Evolutionary conservation across 2,113 vertebrate species (phyloP).

Genomic region (Halcyon senegalensis): DNA sequence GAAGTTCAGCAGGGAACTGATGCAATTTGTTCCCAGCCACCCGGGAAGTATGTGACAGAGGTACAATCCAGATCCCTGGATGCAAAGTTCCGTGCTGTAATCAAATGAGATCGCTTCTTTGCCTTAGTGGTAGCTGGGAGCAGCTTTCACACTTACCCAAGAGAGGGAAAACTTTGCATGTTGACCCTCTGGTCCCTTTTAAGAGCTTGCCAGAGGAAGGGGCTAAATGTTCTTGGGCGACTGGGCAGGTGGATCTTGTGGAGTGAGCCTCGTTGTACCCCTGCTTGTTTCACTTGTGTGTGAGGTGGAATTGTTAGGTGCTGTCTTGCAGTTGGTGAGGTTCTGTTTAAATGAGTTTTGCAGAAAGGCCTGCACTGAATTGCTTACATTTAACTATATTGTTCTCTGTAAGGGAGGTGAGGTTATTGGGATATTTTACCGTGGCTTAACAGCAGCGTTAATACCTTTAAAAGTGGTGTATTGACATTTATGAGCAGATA

Average conservation of each 20-base stretch:
- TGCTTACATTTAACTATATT: neutral
- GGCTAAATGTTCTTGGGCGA: neutral
- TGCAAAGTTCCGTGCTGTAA: neutral
- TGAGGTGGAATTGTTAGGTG: neutral
- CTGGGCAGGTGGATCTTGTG: neutral
- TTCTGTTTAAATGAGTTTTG: neutral
- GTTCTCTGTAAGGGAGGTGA: neutral
- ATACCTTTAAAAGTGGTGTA: constrained; percentile 33
- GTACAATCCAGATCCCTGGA: neutral
- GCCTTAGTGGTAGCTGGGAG: neutral
- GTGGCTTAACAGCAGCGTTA: neutral
- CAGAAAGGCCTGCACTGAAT: neutral
- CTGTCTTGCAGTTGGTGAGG: neutral
- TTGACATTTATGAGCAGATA: constrained; percentile 35
- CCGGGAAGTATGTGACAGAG: neutral
- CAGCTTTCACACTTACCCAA: neutral
- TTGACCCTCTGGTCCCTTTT: neutral
- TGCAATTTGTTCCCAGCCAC: neutral
- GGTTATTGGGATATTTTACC: neutral
- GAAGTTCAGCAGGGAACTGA: neutral
- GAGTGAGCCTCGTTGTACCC: fast-evolving
- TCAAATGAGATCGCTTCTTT: neutral
- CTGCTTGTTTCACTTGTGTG: neutral
- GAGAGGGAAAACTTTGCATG: neutral
- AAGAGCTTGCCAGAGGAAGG: neutral